Base-by-base conservation (phyloP, 2,797 vertebrate genomes). In the Distichodus sexfasciatus region DNA sequence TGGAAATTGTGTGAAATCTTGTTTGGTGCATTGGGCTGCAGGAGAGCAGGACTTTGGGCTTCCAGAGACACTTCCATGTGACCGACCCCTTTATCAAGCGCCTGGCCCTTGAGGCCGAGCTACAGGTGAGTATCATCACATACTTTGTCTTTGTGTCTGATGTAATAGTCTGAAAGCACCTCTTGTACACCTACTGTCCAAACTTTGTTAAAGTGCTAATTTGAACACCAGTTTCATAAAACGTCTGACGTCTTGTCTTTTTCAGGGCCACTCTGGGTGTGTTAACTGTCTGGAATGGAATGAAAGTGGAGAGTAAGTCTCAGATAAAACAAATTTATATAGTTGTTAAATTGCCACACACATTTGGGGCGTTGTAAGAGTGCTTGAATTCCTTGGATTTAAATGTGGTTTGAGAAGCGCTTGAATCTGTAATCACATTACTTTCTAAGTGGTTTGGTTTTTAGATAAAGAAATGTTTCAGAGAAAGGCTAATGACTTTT, bases 261-360 rank as follows among this genome's bases (percentile, higher is more conserved):
- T 48, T 24, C 86, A 99, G 97, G 97, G 96, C 80, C 97, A 99
- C 76, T 94, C 96, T n/a, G 97, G 97, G 63, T 99, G 97, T 85
- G 97, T 99, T 76, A 99, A 99, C 91, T 99, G 97, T 84, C 90
- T 99, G 81, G 97, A 99, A 82, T 99, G 97, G 97, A 99, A 99
- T 38, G 97, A 99, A 84, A 91, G 89, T 83, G 97, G 97, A 94
- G 94, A 96, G 97, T 99, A 89, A 97, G 97, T 96, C 0, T 38
- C 14, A 46, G 29, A 6, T 48, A 28, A 11, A 38, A 21, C 8
- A 46, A 7, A 9, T 5, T 8, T 8, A 7, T n/a, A 10, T 46
- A 21, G 10, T 21, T 46, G 10, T 43, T n/a, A 41, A 41, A 35
- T 6, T 35, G n/a, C 31, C 31, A 33, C 31, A 4, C 31, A 33